Base-by-base conservation (phyloP, 2,797 vertebrate species). In the Cyclopterus lumpus region DNA sequence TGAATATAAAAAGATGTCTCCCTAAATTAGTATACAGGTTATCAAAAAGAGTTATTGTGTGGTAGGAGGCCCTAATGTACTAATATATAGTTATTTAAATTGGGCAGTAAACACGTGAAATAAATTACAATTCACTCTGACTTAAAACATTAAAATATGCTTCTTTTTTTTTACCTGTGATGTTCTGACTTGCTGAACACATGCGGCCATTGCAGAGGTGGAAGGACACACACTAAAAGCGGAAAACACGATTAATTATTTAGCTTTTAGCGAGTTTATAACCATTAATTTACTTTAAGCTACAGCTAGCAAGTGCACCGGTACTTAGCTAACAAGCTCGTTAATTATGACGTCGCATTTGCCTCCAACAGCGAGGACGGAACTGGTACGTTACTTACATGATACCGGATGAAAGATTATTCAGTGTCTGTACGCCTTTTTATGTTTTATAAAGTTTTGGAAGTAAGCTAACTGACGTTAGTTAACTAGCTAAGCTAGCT, bases 161-260 rank as follows among this genome's bases (percentile, higher is more conserved):
- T 40, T 38, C 8, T 40, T 14, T 40, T 14, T 40, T 38, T 40
- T 83, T 92, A 95, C 95, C 94, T 94, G 90, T 6, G 82, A 68
- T 28, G 71, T 42, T 46, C 74, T 89, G 36, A 86, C 18, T 81
- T 77, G 88, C 30, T 94, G 94, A 6, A 83, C 40, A 90, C 83
- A 90, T 0, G 93, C 90, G 0, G 93, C 91, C 94, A 95, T 95
- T 0, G 38, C 34, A 49, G 51, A 28, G 3, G 6, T 18, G 54
- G 77, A 30, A 70, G 15, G 22, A 10, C 18, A 67, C 0, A 48
- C 30, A 49, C 48, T 9, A 5, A 40, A n/a, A 67, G 11, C 68
- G 59, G 74, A 75, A 0, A 71, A 63, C 14, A 71, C 8, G 2
- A 36, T 9, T 12, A 40, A 14, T 40, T 8, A 12, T 40, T 40